Evolutionary conservation across 2,113 vertebrate genomes (phyloP).

Genomic region (Rhinolophus sinicus): DNA sequence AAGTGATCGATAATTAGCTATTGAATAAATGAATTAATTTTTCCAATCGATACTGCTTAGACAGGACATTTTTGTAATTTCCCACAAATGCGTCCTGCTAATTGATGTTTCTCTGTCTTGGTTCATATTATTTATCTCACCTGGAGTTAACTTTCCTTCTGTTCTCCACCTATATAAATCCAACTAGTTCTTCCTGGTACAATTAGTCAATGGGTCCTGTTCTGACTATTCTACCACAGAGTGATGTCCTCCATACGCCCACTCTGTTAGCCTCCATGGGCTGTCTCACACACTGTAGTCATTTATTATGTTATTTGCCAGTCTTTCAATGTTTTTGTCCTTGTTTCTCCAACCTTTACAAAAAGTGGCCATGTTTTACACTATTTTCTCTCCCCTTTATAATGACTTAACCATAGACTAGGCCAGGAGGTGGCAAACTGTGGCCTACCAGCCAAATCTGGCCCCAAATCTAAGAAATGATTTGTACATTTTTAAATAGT

Average conservation of each 20-base stretch:
- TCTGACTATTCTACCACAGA: background rate
- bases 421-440: background rate
- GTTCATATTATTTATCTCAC: background rate
- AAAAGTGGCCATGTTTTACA: background rate
- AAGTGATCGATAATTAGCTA: constrained; percentile 20
- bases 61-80: constrained; percentile 28
- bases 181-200: background rate
- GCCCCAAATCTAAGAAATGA: background rate
- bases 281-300: background rate
- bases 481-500: background rate
- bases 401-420: background rate
- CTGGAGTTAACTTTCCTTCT: background rate
- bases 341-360: constrained; percentile 16
- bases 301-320: background rate
- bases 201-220: background rate
- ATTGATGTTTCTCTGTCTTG: constrained; percentile 21
- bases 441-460: background rate
- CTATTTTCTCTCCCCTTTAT: background rate
- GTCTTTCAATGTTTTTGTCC: background rate
- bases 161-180: background rate
- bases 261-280: background rate
- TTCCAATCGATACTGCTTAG: background rate
- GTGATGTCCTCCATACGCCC: background rate
- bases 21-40: constrained; percentile 56
- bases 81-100: background rate